Conservation (phyloP, 1,140 invertebrate genomes). For the Harlomillsia oculata region DNA sequence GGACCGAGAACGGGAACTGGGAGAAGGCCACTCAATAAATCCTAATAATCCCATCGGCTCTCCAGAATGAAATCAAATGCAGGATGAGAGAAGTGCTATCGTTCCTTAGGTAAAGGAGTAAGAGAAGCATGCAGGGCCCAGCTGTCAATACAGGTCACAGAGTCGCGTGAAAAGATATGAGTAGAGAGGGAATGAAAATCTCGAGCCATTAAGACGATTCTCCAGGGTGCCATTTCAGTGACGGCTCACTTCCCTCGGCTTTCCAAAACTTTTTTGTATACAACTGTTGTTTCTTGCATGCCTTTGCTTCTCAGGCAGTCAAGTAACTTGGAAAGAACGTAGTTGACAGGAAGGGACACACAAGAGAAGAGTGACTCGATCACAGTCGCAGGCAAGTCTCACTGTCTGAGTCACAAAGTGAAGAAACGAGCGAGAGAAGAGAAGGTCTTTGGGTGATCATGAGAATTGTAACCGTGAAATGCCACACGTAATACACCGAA, state of each 20-base stretch:
- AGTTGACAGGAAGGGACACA: no score
- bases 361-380: no score
- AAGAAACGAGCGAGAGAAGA: no score
- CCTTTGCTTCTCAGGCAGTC: background rate
- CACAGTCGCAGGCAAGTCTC: no score
- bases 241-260: no score
- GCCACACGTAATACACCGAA: background rate
- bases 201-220: slow-evolving; percentile 27
- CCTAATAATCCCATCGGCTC: slow-evolving; percentile 29
- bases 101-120: background rate
- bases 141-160: slow-evolving; percentile 25
- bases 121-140: slow-evolving; percentile 6
- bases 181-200: slow-evolving; percentile 24
- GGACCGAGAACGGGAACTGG: background rate
- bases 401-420: no score
- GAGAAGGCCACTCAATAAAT: slow-evolving; percentile 30
- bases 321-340: no score
- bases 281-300: background rate
- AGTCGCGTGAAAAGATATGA: slow-evolving; percentile 27
- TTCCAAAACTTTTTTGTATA: slow-evolving; percentile 17
- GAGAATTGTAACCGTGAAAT: background rate
- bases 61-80: slow-evolving; percentile 26
- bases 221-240: slow-evolving; percentile 28
- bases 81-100: no score
- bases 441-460: no score